A percentile compares a stretch with the other conserved stretches of the same genome.
Evolutionary conservation across 2,797 vertebrate species (phyloP).

Genomic region (Austrolebias charrua): DNA sequence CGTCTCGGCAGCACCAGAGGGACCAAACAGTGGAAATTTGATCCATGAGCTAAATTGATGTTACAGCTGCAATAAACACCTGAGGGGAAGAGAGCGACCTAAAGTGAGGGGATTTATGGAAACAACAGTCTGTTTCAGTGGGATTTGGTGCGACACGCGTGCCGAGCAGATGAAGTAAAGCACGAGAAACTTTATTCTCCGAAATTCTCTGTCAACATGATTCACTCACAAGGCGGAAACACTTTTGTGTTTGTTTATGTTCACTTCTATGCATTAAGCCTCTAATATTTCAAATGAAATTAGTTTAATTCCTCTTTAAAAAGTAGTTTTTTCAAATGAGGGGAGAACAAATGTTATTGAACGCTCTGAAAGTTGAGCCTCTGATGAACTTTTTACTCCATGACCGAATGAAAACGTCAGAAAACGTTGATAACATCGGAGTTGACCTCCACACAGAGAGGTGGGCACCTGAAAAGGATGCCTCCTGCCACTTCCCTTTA

Average conservation of each 20-base stretch:
- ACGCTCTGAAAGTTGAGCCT: neutral
- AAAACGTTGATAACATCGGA: neutral
- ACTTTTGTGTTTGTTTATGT: neutral
- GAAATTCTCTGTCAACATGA: neutral
- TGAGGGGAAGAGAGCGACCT: conserved; percentile 33
- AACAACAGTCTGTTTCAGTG: conserved; percentile 31
- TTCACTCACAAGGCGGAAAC: neutral
- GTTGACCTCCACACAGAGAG: neutral
- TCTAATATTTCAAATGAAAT: too few species aligned
- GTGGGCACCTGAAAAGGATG: conserved; percentile 10
- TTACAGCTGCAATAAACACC: conserved; percentile 49
- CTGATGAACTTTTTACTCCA: neutral
- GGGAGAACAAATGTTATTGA: conserved; percentile 4
- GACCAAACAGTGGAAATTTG: conserved; percentile 49
- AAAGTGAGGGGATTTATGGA: conserved; percentile 35
- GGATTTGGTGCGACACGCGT: conserved; percentile 30
- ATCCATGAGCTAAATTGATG: conserved; percentile 64
- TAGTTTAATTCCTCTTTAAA: too few species aligned
- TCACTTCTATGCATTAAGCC: neutral
- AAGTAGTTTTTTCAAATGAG: too few species aligned
- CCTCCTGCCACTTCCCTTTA: neutral
- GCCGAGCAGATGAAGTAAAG: conserved; percentile 3
- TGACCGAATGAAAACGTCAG: neutral
- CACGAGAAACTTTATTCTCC: neutral
- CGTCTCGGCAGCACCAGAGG: conserved; percentile 35